Evolutionary conservation across 2,888 invertebrate genomes (phyloP), one percentile per base, ranked within the genome.

Genomic region (Chesias legatella): DNA sequence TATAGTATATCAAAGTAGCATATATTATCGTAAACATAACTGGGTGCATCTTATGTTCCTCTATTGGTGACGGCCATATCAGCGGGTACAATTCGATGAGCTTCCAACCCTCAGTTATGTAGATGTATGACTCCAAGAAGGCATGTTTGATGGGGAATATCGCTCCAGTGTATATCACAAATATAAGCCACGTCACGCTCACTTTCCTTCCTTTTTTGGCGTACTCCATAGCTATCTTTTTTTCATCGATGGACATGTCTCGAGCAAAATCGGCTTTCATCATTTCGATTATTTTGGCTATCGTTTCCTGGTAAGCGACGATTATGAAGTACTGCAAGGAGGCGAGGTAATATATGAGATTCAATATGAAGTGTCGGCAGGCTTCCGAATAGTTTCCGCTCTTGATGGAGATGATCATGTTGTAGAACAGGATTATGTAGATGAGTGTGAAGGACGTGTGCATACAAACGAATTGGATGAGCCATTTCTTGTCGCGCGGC

Each of bases 31-130:
- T 21, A 24, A 26, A 55, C 1, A 47, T 11, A 1, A 33, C 3
- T 1, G 43, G 35, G 0, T 52, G 21, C 0, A 32, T 13, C n/a
- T 49, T 53, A 6, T 26, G 27, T 3, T 46, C 41, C 10, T 55
- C 51, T 8, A 56, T 23, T 3, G 23, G 23, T 0, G 28, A 22
- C 1, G 28, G 35, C 27, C 48, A 56, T 0, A 24, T 33, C 10
- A 48, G 6, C 0, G 45, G 43, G 9, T 33, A 43, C 1, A 42
- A 1, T 24, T 33, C 33, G 1, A 48, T 11, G 1, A 43, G 21
- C 8, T 23, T 11, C 1, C 35, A 33, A 3, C 42, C 44, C 1
- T 38, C 46, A 1, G 20, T 46, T 6, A 27, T 23, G 5, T 8
- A 38, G 0, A 28, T 11, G 22, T 53, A 43, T 1, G 47, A 3